Evolutionary conservation across 2,797 vertebrate species (phyloP).

Genomic region (Oreochromis mossambicus): DNA sequence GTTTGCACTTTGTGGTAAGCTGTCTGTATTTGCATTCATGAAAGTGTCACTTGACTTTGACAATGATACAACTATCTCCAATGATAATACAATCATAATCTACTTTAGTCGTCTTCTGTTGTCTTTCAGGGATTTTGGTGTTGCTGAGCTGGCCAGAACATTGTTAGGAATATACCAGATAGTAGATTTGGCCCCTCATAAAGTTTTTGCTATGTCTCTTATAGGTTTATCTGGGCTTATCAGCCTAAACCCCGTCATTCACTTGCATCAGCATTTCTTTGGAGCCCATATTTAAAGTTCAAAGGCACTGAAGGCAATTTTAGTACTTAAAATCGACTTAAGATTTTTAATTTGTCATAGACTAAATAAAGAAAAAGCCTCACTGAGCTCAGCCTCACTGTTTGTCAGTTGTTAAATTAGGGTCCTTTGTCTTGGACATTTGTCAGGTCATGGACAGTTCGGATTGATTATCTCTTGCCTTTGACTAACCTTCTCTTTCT

Average conservation of each 20-base stretch:
- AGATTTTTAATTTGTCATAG: neutral
- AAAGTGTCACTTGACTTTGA: neutral
- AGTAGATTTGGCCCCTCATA: neutral
- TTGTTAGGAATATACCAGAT: neutral
- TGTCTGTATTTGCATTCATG: neutral
- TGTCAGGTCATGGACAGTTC: neutral
- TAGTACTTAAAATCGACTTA: neutral
- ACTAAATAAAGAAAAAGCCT: neutral
- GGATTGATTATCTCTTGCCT: neutral
- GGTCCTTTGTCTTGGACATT: neutral
- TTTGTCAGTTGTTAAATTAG: neutral
- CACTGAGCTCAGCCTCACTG: neutral
- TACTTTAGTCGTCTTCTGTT: neutral
- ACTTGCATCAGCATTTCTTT: neutral
- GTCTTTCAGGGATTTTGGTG: neutral
- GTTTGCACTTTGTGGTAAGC: neutral
- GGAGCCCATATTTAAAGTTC: neutral
- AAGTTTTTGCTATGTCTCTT: neutral
- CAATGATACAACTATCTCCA: neutral
- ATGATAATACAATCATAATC: neutral
- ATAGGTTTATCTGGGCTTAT: neutral
- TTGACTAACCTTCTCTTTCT: neutral
- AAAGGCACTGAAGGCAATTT: neutral
- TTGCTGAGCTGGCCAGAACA: neutral
- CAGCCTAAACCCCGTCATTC: neutral